Evolutionary conservation across 2,888 invertebrate genomes (phyloP).

Genomic region (Tineola bisselliella): DNA sequence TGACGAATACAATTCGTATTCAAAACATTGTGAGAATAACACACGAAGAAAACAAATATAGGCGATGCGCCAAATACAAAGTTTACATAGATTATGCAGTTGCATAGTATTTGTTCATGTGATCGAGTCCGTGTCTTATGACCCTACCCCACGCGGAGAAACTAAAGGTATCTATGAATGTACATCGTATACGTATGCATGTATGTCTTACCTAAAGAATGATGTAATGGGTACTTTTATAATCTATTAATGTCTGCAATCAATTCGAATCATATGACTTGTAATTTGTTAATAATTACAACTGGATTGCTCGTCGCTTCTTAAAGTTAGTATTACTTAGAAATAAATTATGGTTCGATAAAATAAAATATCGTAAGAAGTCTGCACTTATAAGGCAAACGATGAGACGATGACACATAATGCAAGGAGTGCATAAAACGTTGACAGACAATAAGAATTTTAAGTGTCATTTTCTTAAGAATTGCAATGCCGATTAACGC

Average conservation of each 20-base stretch:
- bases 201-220: not conserved
- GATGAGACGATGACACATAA: not conserved
- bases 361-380: not conserved
- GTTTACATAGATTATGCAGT: conserved; percentile 11
- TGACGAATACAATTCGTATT: not conserved
- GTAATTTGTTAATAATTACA: too few species aligned
- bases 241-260: too few species aligned
- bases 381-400: not conserved
- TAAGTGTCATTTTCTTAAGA: not conserved
- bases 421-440: not conserved
- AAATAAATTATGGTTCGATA: not conserved
- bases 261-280: too few species aligned
- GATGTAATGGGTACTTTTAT: not conserved
- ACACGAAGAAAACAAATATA: not conserved
- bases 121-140: not conserved
- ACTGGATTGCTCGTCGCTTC: too few species aligned
- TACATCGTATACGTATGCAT: not conserved
- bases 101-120: conserved; percentile 7
- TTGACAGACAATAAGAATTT: not conserved
- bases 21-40: not conserved
- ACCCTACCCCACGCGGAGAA: not conserved
- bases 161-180: not conserved
- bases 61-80: conserved; percentile 8
- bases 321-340: too few species aligned
- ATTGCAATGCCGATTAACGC: not conserved